Evolutionary conservation across 2,113 vertebrate species (phyloP).

Genomic region (Malurus alboscapulatus): DNA sequence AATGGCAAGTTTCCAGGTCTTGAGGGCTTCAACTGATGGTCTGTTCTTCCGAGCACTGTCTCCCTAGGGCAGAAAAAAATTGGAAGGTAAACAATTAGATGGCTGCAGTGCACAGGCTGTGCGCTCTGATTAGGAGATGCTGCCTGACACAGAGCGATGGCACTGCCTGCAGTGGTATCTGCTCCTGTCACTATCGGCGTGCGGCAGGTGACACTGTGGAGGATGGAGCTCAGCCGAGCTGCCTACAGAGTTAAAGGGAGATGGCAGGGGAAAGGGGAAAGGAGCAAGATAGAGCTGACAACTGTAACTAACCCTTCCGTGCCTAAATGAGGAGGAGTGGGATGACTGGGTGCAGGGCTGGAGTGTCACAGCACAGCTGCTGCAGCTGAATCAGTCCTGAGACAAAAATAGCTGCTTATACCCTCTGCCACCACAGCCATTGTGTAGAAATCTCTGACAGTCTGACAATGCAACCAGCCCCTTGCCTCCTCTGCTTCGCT

Average conservation of each 20-base stretch:
- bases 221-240: neutral
- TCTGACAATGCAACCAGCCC: neutral
- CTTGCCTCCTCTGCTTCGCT: neutral
- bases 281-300: neutral
- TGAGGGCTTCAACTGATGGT: constrained; percentile 3
- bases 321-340: neutral
- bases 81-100: constrained; percentile 51
- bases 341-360: neutral
- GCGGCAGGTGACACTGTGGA: constrained; percentile 13
- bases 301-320: neutral
- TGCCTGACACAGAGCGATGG: constrained; percentile 25
- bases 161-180: constrained; percentile 49
- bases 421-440: constrained; percentile 17
- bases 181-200: constrained; percentile 25
- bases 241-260: neutral
- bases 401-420: constrained; percentile 50
- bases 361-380: neutral
- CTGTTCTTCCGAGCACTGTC: constrained; percentile 22
- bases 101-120: neutral
- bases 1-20: constrained; percentile 17
- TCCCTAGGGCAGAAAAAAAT: constrained; percentile 45
- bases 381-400: constrained; percentile 52
- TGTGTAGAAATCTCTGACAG: constrained; percentile 9
- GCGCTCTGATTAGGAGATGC: constrained; percentile 32
- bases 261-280: neutral